A percentile compares a stretch with the other conserved stretches of the same genome.
phyloP scores from a whole-genome alignment of 2,888 invertebrate species.

The Brenthis hecate region DNA sequence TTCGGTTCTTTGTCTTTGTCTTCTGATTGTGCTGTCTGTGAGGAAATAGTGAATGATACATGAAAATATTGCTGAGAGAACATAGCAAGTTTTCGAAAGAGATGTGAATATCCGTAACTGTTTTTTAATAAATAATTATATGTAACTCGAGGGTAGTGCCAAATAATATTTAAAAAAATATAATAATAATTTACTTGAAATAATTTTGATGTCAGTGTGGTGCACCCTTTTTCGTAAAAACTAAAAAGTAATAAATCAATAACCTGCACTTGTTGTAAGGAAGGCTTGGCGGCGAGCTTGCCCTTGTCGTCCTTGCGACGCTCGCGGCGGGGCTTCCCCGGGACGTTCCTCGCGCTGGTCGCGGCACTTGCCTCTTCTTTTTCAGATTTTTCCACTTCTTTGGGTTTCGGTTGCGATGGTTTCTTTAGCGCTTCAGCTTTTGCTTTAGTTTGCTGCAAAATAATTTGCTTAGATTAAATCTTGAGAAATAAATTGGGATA shows the following conservation, averaged over 20 bases:
- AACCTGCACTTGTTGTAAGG: conserved; percentile 50
- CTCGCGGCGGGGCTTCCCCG: conserved; percentile 52
- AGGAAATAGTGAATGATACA: not conserved
- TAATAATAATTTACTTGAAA: conserved; percentile 1
- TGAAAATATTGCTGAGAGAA: not conserved
- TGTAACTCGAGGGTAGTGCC: too few relatives aligned
- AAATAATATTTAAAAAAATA: too few relatives aligned
- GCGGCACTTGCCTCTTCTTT: conserved; percentile 45
- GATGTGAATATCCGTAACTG: too few relatives aligned
- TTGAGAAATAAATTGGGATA: not conserved
- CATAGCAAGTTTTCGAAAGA: too few relatives aligned
- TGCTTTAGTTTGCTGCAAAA: conserved; percentile 72
- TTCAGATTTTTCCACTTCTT: conserved; percentile 62
- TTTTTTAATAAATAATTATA: too few relatives aligned
- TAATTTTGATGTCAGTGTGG: not conserved
- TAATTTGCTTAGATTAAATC: not conserved
- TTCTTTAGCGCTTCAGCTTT: conserved; percentile 83
- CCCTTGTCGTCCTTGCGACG: conserved; percentile 51
- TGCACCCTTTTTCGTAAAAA: not conserved
- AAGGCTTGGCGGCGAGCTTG: conserved; percentile 52
- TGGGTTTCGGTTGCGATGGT: conserved; percentile 66
- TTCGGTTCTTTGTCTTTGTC: conserved; percentile 55
- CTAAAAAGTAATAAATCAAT: conserved; percentile 17
- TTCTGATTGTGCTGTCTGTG: conserved; percentile 19
- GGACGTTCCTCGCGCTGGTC: conserved; percentile 32